These are phyloP conservation scores for Mechanitis mazaeus DNA, from an alignment of 2,888 invertebrate species.

Conservation along the genomic window DNA sequence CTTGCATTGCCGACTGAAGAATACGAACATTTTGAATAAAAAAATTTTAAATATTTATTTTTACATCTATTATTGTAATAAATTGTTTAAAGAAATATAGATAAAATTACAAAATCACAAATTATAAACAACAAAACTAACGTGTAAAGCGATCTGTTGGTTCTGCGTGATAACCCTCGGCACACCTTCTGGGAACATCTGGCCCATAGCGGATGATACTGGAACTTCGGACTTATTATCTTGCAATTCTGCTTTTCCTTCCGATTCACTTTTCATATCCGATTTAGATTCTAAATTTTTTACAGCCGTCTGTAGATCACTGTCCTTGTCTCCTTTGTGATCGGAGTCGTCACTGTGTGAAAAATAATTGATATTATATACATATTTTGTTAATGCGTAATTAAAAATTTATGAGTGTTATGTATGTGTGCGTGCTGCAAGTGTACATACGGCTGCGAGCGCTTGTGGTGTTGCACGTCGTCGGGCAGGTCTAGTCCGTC, in stretches of 20 bases:
- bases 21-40: background rate
- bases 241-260: constrained; percentile 41
- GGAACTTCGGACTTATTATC: constrained; percentile 47
- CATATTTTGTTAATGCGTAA: background rate
- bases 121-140: constrained; percentile 25
- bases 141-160: constrained; percentile 63
- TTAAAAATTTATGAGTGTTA: background rate
- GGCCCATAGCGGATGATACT: constrained; percentile 35
- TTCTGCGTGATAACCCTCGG: constrained; percentile 55
- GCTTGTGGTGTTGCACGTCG: constrained; percentile 77
- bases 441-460: constrained; percentile 53
- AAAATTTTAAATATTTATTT: background rate
- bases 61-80: background rate
- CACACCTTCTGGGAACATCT: constrained; percentile 52
- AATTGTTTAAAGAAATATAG: too few species aligned
- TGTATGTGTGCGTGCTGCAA: constrained; percentile 8
- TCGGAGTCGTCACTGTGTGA: constrained; percentile 52
- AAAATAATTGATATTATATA: background rate
- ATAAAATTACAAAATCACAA: background rate
- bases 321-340: constrained; percentile 52
- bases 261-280: constrained; percentile 42
- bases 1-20: constrained; percentile 51
- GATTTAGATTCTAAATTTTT: constrained; percentile 58
- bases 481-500: constrained; percentile 90
- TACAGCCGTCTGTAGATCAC: constrained; percentile 59